A percentile compares a stretch with the other conserved stretches of the same genome.
phyloP scores from a whole-genome alignment of 2,888 invertebrate genomes.

The Drosophila villosipedis region DNA sequence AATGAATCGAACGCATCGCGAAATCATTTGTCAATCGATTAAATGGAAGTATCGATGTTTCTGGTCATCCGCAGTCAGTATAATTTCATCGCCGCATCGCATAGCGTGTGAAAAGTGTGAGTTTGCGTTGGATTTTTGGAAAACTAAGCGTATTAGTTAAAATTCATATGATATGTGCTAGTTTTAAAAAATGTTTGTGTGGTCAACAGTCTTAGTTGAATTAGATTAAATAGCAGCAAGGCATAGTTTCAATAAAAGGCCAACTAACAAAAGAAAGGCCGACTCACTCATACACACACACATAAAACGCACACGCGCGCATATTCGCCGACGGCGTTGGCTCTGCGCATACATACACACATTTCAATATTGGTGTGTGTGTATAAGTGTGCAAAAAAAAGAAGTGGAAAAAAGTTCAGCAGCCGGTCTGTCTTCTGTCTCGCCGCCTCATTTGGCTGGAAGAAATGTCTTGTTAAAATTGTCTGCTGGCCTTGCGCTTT shows the following conservation, averaged over 20 bases:
- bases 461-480: constrained; percentile 45
- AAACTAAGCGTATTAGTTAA: constrained; percentile 24
- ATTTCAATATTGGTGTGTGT: constrained; percentile 31
- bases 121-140: constrained; percentile 42
- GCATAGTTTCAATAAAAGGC: constrained; percentile 24
- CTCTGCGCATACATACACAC: constrained; percentile 32
- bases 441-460: constrained; percentile 37
- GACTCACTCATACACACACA: constrained; percentile 39
- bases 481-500: constrained; percentile 33
- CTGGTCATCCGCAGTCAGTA: constrained; percentile 43
- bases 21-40: constrained; percentile 1
- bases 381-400: constrained; percentile 66
- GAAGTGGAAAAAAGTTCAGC: constrained; percentile 62
- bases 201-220: neutral
- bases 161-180: constrained; percentile 19
- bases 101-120: constrained; percentile 73
- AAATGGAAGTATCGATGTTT: constrained; percentile 39
- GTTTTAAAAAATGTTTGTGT: constrained; percentile 5
- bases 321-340: constrained; percentile 65
- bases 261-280: constrained; percentile 38
- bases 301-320: constrained; percentile 8
- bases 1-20: neutral
- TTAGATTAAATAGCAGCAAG: neutral
- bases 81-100: constrained; percentile 67
- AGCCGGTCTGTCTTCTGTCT: constrained; percentile 56